Evolutionary conservation across 2,113 vertebrate genomes (phyloP), one percentile per base, ranked within the genome.

Genomic region (Gallinago paraguaiae): DNA sequence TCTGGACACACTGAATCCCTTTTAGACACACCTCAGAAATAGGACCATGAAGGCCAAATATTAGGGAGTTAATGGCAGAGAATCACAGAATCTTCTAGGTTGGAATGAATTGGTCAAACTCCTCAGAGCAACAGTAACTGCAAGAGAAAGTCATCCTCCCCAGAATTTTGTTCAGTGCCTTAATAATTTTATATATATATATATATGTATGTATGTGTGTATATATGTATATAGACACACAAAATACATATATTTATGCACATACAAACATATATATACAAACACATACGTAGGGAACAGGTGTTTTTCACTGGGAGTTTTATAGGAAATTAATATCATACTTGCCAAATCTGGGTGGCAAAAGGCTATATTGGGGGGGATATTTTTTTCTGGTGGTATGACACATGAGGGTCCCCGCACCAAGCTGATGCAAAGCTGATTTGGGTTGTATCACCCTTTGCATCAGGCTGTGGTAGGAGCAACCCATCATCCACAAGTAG

Each of bases 301-400:
- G 5, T 65, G 37, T 1, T 64, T 51, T 88, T 57, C 56, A 64
- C 12, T 24, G 0, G 0, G 13, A 77, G 11, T 65, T 95, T 53
- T 57, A 17, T 4, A 53, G 30, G 35, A 74, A 72, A 65, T 72
- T 3, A 33, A 6, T 56, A 22, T 19, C 9, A 19, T 51, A 4
- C 19, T 76, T 53, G 33, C 33, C 48, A 79, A 82, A 82, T 16
- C 20, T 45, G 12, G 1, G 8, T 48, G 80, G 13, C 20, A 54
- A 41, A 17, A 64, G 17, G 25, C 13, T 7, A 17, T 27, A 28
- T 30, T 1, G 4, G 3, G 20, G 5, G 13, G 1, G 9, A n/a
- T 39, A n/a, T 35, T 80, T 77, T 1, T 65, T 88, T 33, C 20
- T 35, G 28, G 8, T 43, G 17, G 4, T n/a, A 9, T 15, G 6